Base-by-base conservation (phyloP, 2,888 invertebrate species). In the Cheilosia vulpina region DNA sequence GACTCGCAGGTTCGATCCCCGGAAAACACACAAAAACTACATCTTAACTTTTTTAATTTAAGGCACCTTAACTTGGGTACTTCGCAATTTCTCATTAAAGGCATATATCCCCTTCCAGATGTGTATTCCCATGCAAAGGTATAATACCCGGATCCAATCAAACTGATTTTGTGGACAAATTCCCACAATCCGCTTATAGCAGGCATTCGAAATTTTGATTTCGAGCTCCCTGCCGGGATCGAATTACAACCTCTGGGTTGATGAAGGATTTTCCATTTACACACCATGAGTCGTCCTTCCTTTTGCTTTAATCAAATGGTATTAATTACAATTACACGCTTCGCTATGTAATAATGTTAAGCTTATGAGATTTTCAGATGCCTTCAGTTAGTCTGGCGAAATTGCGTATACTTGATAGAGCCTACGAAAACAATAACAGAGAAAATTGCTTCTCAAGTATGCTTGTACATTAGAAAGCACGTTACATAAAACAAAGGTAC, bases 241-340 rank as follows among this genome's bases (percentile, higher is more conserved):
- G 38, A 45, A 24, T 24, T n/a, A 17, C 15, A 9, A n/a, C 11
- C 7, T 24, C 21, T 13, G 13, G 4, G 9, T 24, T 1, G 24
- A 45, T 21, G 21, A 60, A 13, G 24, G 24, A 43, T 24, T 17
- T 43, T 24, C 24, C 24, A 43, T 45, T 27, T 60, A 24, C 43
- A n/a, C 43, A n/a, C 24, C n/a, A 5, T 43, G 21, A 15, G 3
- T 60, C 21, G 11, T 31, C 7, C 1, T 7, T 43, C 9, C 60
- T 60, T 9, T 11, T 24, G 60, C 58, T 13, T 24, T 43, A 43
- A 60, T 60, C 60, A 60, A 65, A 65, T 38, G 15, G 65, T 65
- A 38, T 65, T 65, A 52, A 52, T 65, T 65, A 65, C 65, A 65
- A 65, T 50, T 38, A 52, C 65, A 65, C n/a, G 50, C 19, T 65